phyloP scores from a whole-genome alignment of 1,140 invertebrate species.

The Bombus soroeensis region DNA sequence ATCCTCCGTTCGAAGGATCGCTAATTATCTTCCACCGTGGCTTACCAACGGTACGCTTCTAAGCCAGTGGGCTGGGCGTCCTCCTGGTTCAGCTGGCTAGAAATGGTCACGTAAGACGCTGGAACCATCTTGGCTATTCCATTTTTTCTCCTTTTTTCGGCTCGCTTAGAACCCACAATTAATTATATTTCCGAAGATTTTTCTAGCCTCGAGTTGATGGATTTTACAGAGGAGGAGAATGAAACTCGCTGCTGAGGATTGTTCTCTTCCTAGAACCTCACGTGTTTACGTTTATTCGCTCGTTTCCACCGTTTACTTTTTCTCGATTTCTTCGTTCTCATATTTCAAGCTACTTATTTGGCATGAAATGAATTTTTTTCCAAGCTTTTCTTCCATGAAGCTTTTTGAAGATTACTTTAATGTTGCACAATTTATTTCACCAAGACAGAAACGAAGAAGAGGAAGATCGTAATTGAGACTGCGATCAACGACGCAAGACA shows the following conservation, averaged over 20 bases:
- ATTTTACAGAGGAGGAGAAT: neutral
- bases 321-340: neutral
- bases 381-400: neutral
- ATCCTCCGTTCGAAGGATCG: neutral
- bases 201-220: slow-evolving; percentile 20
- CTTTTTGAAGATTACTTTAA: neutral
- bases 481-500: slow-evolving; percentile 8
- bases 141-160: slow-evolving; percentile 21
- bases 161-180: slow-evolving; percentile 30
- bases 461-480: slow-evolving; percentile 8
- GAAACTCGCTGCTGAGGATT: neutral
- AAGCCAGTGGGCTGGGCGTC: slow-evolving; percentile 44
- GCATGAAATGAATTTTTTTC: neutral
- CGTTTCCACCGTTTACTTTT: neutral
- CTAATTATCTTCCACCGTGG: slow-evolving; percentile 49
- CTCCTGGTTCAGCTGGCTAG: slow-evolving; percentile 38
- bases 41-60: slow-evolving; percentile 36
- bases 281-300: neutral
- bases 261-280: neutral
- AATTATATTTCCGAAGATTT: slow-evolving; percentile 41
- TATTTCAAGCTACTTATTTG: neutral
- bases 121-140: slow-evolving; percentile 55
- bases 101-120: slow-evolving; percentile 51
- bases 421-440: neutral
- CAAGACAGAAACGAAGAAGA: neutral